Base-by-base conservation (phyloP, 2,113 vertebrate genomes). In the Osmerus eperlanus region DNA sequence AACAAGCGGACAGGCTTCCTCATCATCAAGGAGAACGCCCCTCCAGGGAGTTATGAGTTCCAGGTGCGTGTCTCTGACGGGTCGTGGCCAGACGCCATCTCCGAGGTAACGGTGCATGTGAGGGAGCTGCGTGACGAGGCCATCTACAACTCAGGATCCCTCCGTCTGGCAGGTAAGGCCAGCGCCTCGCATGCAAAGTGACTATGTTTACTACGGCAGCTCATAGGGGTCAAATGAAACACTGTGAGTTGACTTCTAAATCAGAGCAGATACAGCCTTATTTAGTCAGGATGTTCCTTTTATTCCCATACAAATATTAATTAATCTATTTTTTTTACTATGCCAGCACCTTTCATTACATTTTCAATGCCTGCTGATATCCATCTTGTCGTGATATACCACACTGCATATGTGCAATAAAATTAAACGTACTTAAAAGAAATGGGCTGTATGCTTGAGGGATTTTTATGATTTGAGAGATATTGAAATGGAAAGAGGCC, bases 1-100 rank as follows among this genome's bases (percentile, higher is more conserved):
- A 94, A 95, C 84, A 93, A 93, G 85, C 91, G 91, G 70, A 96
- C 93, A 1, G 95, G 95, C 23, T 93, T 94, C 71, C 86, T 96
- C 67, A 86, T 94, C 83, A 94, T 96, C 87, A 91, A 94, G 81
- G 94, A 94, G 81, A 92, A 91, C 13, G 72, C 92, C 55, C 92
- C 91, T 9, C 87, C 91, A 0, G 94, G 94, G 66, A 90, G 75
- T 71, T 94, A 95, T 69, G 87, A 92, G 63, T 92, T 96, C 78
- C 91, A 92, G 86, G 88, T 96, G 32, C 92, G 90, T 23, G 94
- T 96, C 75, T 93, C 94, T 5, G 95, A 97, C 80, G 94, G 91
- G 19, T 77, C 95, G 66, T 97, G 95, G 94, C 94, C 93, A 15
- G 95, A 97, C 67, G 93, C 88, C 5, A 36, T 94, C 65, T 95